Evolutionary conservation across 1,140 invertebrate genomes (phyloP).

Genomic region (Dendroctonus ponderosae): DNA sequence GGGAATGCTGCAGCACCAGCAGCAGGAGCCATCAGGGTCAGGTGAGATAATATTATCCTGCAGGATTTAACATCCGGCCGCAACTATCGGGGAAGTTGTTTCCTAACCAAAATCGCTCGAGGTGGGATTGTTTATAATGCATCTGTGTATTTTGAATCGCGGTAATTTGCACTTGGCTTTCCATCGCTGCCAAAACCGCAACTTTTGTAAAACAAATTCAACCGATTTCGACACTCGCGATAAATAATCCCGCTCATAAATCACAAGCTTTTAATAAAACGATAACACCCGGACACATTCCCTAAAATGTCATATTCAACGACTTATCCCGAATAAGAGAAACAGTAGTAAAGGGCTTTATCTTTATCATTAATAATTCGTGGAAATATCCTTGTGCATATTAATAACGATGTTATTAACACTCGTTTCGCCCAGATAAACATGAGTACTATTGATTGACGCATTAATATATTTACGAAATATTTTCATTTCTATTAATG

Average conservation of each 20-base stretch:
- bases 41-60: constrained; percentile 19
- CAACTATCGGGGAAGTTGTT: constrained; percentile 10
- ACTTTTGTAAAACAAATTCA: background rate
- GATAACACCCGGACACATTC: constrained; percentile 1
- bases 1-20: constrained; percentile 6
- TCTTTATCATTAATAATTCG: constrained; percentile 13
- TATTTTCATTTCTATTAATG: too few species aligned
- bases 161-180: background rate
- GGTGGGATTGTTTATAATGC: background rate
- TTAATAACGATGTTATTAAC: constrained; percentile 5
- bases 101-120: background rate
- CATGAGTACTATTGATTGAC: too few species aligned
- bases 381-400: constrained; percentile 15
- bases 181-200: background rate
- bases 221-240: background rate
- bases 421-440: too few species aligned
- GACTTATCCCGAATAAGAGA: constrained; percentile 16
- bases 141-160: background rate
- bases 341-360: constrained; percentile 19
- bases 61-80: constrained; percentile 14
- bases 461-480: too few species aligned
- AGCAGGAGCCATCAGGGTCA: constrained; percentile 9
- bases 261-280: constrained; percentile 1
- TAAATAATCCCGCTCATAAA: background rate
- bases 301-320: background rate